phyloP scores from a whole-genome alignment of 2,888 invertebrate genomes.

The Aphidius colemani region DNA sequence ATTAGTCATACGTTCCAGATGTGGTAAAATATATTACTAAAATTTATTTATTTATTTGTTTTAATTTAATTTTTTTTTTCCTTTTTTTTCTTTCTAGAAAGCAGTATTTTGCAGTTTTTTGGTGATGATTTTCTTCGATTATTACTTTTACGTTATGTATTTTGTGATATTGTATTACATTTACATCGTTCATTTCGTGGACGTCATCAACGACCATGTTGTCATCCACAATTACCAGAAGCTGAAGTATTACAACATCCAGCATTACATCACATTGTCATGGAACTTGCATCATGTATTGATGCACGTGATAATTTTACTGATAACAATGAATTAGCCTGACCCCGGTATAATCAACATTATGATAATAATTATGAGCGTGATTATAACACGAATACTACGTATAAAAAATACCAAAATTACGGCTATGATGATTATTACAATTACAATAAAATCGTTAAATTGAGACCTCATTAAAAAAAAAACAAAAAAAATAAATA shows the following conservation, averaged over 20 bases:
- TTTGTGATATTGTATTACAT: slow-evolving; percentile 89
- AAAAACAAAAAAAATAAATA: too few species aligned
- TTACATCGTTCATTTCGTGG: slow-evolving; percentile 85
- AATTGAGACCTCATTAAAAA: slow-evolving; percentile 57
- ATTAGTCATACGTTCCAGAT: slow-evolving; percentile 79
- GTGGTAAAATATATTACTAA: slow-evolving; percentile 66
- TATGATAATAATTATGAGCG: slow-evolving; percentile 43
- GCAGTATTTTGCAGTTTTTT: slow-evolving; percentile 77
- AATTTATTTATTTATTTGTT: slow-evolving; percentile 1
- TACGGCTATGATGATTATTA: slow-evolving; percentile 58
- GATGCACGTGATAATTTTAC: slow-evolving; percentile 79
- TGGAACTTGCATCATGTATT: slow-evolving; percentile 81
- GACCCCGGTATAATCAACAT: slow-evolving; percentile 64
- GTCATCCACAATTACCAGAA: slow-evolving; percentile 85
- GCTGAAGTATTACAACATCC: slow-evolving; percentile 86
- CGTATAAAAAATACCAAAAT: slow-evolving; percentile 53
- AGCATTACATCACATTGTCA: slow-evolving; percentile 75
- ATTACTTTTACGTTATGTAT: slow-evolving; percentile 85
- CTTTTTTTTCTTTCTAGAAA: slow-evolving; percentile 44
- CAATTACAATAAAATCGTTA: slow-evolving; percentile 58
- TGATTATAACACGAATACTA: slow-evolving; percentile 44
- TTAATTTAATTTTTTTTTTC: not conserved
- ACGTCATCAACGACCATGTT: slow-evolving; percentile 83
- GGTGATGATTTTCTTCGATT: slow-evolving; percentile 94
- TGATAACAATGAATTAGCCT: slow-evolving; percentile 68